Conservation (phyloP, 2,797 vertebrate genomes). For the Artibeus lituratus region DNA sequence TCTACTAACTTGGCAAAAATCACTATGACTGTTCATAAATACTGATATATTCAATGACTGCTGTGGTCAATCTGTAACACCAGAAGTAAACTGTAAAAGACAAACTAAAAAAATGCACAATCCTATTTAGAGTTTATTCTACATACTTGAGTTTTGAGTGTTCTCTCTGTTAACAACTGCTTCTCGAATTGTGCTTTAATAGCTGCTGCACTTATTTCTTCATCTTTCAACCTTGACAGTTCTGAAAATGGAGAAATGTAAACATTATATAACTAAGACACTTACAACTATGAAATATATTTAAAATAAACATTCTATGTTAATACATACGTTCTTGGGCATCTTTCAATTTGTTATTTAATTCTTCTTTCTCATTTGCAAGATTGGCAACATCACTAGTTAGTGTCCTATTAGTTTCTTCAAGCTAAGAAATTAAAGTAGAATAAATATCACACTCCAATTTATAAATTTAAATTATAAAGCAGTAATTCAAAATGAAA, state of each 20-base stretch:
- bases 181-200: slow-evolving; percentile 94
- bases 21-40: not conserved
- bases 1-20: not conserved
- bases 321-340: slow-evolving; percentile 90
- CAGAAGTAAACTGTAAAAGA: not conserved
- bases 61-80: not conserved
- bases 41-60: not conserved
- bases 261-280: slow-evolving; percentile 5
- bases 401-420: slow-evolving; percentile 96
- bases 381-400: slow-evolving; percentile 96
- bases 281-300: not conserved
- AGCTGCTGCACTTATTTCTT: slow-evolving; percentile 88
- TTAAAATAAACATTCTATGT: not conserved
- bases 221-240: slow-evolving; percentile 88
- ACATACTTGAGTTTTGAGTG: slow-evolving; percentile 95
- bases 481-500: not conserved
- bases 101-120: not conserved
- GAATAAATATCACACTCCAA: not conserved
- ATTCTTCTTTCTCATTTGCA: slow-evolving; percentile 95
- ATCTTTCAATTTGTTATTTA: slow-evolving; percentile 96
- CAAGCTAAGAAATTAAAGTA: slow-evolving; percentile 84
- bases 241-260: slow-evolving; percentile 81
- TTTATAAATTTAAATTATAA: not conserved
- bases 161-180: slow-evolving; percentile 94
- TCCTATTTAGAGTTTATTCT: not conserved